Conservation (phyloP, 92 coral and sea anemone species). For the Pocillopora meandrina region DNA sequence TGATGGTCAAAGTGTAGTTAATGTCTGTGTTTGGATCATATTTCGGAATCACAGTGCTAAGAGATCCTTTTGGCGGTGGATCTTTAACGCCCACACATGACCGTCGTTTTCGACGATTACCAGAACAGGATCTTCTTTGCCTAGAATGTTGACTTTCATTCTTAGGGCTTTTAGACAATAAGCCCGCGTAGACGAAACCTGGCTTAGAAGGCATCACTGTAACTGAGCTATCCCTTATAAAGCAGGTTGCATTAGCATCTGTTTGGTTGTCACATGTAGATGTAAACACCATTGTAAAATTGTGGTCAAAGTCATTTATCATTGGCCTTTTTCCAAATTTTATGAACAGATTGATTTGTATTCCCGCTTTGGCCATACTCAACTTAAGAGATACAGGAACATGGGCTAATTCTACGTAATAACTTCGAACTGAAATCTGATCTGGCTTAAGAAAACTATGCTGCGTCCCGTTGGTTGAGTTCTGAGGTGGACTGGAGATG, state of each 20-base stretch:
- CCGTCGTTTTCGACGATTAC: background rate
- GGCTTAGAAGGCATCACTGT: background rate
- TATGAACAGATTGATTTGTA: background rate
- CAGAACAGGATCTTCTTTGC: conserved; percentile 31
- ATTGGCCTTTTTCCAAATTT: conserved; percentile 23
- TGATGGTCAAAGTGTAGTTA: conserved; percentile 39
- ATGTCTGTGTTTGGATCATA: conserved; percentile 38
- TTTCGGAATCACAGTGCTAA: background rate
- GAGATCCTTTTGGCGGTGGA: conserved; percentile 21
- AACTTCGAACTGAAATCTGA: background rate
- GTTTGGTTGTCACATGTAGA: background rate
- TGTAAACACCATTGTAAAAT: background rate
- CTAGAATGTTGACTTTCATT: conserved; percentile 11
- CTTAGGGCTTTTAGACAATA: background rate
- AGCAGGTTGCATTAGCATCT: background rate
- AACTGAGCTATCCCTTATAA: background rate
- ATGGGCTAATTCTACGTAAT: background rate
- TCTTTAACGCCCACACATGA: conserved; percentile 40
- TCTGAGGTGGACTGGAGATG: background rate
- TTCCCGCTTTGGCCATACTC: background rate
- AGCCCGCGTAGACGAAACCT: background rate
- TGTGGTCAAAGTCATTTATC: conserved; percentile 8
- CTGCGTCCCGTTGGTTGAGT: background rate
- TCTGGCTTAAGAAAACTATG: background rate
- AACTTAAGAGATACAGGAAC: background rate